These are phyloP conservation scores for Epiperipatus broadwayi DNA, from an alignment of 2,888 invertebrate species.

Conservation along the genomic window DNA sequence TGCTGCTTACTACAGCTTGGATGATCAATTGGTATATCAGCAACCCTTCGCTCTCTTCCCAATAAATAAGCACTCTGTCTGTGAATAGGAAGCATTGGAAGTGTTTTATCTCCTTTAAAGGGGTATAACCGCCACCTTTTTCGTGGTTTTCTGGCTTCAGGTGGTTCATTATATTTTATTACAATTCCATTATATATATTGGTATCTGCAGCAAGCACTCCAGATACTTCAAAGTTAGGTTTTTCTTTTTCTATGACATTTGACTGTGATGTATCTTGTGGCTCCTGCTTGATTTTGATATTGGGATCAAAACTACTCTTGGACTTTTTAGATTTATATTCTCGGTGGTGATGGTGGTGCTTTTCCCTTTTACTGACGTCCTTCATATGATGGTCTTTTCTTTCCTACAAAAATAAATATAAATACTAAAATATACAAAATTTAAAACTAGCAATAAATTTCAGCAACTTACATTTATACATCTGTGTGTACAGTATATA, in stretches of 20 bases:
- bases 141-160: slow-evolving; percentile 86
- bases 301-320: too few species aligned
- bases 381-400: too few species aligned
- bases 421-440: too few species aligned
- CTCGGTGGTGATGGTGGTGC: too few species aligned
- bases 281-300: too few species aligned
- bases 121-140: slow-evolving; percentile 84
- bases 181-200: slow-evolving; percentile 91
- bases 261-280: not conserved
- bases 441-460: too few species aligned
- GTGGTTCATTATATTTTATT: slow-evolving; percentile 89
- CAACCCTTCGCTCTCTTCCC: slow-evolving; percentile 81
- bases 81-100: slow-evolving; percentile 84
- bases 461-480: too few species aligned
- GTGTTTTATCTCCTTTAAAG: slow-evolving; percentile 75
- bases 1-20: slow-evolving; percentile 98
- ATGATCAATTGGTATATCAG: slow-evolving; percentile 93
- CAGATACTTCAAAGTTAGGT: slow-evolving; percentile 77
- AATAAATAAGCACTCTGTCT: slow-evolving; percentile 84
- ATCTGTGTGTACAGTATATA: too few species aligned
- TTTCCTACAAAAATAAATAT: too few species aligned
- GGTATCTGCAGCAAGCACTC: slow-evolving; percentile 83
- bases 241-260: slow-evolving; percentile 42
- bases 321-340: too few species aligned
- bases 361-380: too few species aligned